phyloP scores from a whole-genome alignment of 2,888 invertebrate species.

The Ophioninae sp. region DNA sequence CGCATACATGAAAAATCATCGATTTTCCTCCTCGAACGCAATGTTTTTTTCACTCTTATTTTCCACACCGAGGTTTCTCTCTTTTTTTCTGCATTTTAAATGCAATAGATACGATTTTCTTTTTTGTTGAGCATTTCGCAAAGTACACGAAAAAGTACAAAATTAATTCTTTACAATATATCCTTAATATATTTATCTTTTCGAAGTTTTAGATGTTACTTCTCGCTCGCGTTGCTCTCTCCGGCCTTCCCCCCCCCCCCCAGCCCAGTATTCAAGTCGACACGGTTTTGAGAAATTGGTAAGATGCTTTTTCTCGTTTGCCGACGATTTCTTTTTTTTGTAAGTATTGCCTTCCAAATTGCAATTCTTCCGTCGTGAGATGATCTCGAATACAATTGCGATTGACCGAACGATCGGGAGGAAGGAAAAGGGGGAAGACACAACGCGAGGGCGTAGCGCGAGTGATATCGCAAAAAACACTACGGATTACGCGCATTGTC shows the following conservation, averaged over 20 bases:
- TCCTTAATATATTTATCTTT: conserved; percentile 64
- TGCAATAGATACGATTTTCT: conserved; percentile 75
- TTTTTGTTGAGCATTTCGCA: conserved; percentile 78
- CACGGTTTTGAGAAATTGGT: conserved; percentile 2
- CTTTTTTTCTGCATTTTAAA: conserved; percentile 63
- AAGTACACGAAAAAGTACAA: conserved; percentile 80
- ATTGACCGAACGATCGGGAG: background rate
- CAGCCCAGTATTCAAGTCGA: conserved; percentile 1
- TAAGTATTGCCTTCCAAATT: conserved; percentile 69
- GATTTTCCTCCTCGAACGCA: conserved; percentile 57
- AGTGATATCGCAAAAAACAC: conserved; percentile 61
- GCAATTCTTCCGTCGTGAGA: conserved; percentile 60
- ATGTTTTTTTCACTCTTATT: conserved; percentile 46
- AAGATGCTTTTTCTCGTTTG: conserved; percentile 21
- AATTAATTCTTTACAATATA: conserved; percentile 76
- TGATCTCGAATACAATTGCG: conserved; percentile 43
- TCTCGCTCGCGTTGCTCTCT: conserved; percentile 33
- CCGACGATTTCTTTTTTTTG: conserved; percentile 43
- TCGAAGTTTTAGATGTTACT: conserved; percentile 62
- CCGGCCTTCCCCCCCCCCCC: conserved; percentile 23
- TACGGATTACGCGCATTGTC: conserved; percentile 60
- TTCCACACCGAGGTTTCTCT: conserved; percentile 51
- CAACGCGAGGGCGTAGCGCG: conserved; percentile 54
- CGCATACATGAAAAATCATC: conserved; percentile 46
- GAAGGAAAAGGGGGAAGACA: conserved; percentile 5